These are phyloP conservation scores for Crotalus viridis DNA, from an alignment of 2,113 vertebrate species.

Conservation along the genomic window DNA sequence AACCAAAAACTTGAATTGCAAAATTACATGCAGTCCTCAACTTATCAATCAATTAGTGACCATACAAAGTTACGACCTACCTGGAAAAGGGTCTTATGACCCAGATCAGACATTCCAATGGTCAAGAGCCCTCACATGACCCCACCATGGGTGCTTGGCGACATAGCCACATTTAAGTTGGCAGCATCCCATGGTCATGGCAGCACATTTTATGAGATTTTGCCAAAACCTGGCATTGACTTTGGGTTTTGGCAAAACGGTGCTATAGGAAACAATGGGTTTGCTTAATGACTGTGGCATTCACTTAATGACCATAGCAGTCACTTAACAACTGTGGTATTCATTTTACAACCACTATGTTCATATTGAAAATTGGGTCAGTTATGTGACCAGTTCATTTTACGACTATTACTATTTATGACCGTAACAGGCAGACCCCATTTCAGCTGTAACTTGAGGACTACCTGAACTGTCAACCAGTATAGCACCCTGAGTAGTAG, in stretches of 20 bases:
- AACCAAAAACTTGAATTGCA: background rate
- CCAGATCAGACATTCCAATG: too few relatives aligned
- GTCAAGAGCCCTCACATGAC: too few relatives aligned
- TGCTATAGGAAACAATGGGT: background rate
- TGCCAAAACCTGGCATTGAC: background rate
- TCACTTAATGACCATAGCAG: too few relatives aligned
- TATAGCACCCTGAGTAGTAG: background rate
- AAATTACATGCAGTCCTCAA: background rate
- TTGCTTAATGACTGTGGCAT: background rate
- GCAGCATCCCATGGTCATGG: background rate
- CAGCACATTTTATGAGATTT: background rate
- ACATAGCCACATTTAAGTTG: too few relatives aligned
- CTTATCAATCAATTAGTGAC: too few relatives aligned
- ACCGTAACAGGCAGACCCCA: background rate
- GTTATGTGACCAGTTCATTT: background rate
- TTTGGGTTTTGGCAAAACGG: background rate
- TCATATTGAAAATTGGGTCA: background rate
- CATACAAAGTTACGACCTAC: too few relatives aligned
- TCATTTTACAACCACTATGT: background rate
- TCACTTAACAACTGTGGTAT: too few relatives aligned
- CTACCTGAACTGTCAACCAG: background rate
- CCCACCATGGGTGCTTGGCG: too few relatives aligned
- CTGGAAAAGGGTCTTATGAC: too few relatives aligned
- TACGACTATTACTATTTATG: background rate
- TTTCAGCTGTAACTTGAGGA: background rate